Conservation (phyloP, 2,888 invertebrate species). For the Hypolimnas misippus region DNA sequence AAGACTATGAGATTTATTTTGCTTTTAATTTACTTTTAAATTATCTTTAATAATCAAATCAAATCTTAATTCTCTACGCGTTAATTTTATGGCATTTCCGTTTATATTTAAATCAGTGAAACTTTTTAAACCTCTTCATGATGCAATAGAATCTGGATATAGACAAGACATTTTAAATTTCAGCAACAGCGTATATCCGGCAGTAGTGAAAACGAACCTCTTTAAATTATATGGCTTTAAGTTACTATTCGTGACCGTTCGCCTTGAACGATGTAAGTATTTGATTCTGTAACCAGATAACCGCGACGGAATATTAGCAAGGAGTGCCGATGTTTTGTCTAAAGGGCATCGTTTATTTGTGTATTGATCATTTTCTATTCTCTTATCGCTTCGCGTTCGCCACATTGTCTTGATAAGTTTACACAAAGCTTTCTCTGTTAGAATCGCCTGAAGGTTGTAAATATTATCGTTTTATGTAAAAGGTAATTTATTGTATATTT, state of each 20-base stretch:
- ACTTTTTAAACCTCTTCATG: not conserved
- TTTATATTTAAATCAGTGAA: not conserved
- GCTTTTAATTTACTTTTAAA: too few species aligned
- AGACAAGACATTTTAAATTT: slow-evolving; percentile 23
- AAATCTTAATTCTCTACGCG: too few species aligned
- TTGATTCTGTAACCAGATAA: slow-evolving; percentile 54
- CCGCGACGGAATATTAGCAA: slow-evolving; percentile 42
- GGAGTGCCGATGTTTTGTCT: slow-evolving; percentile 46
- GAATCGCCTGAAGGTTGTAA: not conserved
- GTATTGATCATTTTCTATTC: slow-evolving; percentile 22
- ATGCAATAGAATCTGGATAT: not conserved
- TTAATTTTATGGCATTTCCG: too few species aligned
- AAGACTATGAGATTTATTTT: too few species aligned
- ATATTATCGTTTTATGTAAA: not conserved
- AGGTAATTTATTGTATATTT: not conserved
- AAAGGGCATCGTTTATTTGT: slow-evolving; percentile 40
- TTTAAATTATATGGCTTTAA: slow-evolving; percentile 35
- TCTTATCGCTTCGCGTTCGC: slow-evolving; percentile 12
- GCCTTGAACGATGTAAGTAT: slow-evolving; percentile 46
- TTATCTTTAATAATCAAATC: too few species aligned
- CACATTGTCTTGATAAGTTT: slow-evolving; percentile 3
- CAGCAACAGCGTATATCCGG: slow-evolving; percentile 15
- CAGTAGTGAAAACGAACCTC: slow-evolving; percentile 28
- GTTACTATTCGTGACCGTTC: slow-evolving; percentile 50
- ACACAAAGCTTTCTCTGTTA: slow-evolving; percentile 5